A percentile compares a stretch with the other conserved stretches of the same genome.
phyloP scores from a whole-genome alignment of 1,140 invertebrate species.

The Piezodorus guildinii region DNA sequence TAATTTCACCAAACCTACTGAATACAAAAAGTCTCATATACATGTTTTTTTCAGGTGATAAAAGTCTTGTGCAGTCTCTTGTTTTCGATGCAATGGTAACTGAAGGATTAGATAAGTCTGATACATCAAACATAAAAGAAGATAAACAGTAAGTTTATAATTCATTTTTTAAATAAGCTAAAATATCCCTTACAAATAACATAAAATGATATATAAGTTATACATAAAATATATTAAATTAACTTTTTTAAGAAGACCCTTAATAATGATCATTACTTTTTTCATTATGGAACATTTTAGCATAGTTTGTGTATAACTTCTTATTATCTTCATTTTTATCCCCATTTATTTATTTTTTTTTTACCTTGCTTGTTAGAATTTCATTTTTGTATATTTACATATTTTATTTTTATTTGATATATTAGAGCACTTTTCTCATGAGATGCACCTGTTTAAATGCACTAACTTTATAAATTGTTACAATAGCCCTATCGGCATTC shows the following conservation, averaged over 20 bases:
- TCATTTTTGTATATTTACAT: background rate
- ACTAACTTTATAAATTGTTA: slow-evolving; percentile 25
- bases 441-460: slow-evolving; percentile 11
- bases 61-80: slow-evolving; percentile 65
- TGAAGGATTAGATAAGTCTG: slow-evolving; percentile 52
- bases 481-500: slow-evolving; percentile 66
- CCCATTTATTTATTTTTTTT: background rate
- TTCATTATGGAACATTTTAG: too few species aligned
- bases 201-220: too few species aligned
- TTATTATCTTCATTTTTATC: too few species aligned
- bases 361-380: background rate
- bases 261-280: too few species aligned
- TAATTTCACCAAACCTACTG: too few species aligned
- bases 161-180: background rate
- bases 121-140: slow-evolving; percentile 36
- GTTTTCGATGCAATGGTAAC: slow-evolving; percentile 72
- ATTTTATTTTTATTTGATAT: background rate
- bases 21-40: too few species aligned
- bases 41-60: slow-evolving; percentile 66
- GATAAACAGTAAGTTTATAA: slow-evolving; percentile 44
- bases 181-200: background rate
- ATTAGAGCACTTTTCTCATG: too few species aligned
- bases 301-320: too few species aligned
- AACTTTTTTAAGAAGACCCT: too few species aligned
- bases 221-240: too few species aligned